A percentile compares a stretch with the other conserved stretches of the same genome.
Evolutionary conservation across 2,888 invertebrate genomes (phyloP).

Genomic region (Clanis bilineata): DNA sequence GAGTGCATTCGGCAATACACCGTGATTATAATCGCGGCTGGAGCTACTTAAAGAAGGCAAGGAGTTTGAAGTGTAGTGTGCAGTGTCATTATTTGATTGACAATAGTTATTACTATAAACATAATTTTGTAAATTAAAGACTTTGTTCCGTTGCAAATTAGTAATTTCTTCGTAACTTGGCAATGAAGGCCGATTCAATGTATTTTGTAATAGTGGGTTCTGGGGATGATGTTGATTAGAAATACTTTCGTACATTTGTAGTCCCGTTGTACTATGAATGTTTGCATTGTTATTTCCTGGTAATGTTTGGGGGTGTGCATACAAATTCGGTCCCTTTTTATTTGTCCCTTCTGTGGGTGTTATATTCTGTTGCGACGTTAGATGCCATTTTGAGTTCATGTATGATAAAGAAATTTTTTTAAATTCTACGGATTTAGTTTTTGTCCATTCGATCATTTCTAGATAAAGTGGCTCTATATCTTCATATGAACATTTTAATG

Average conservation of each 20-base stretch:
- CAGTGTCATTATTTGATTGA: not conserved
- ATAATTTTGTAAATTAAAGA: not conserved
- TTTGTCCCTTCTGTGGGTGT: not conserved
- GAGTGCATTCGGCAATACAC: not conserved
- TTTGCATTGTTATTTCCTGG: not conserved
- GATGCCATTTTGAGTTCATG: not conserved
- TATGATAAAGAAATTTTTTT: not conserved
- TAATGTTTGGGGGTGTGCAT: not conserved
- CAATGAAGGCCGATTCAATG: not conserved
- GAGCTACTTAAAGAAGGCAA: not conserved
- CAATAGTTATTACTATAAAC: not conserved
- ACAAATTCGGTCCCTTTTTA: too few relatives aligned
- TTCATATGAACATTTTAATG: constrained; percentile 20
- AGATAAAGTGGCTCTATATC: constrained; percentile 32
- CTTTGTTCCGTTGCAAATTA: not conserved
- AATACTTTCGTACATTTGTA: not conserved
- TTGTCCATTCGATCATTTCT: constrained; percentile 45
- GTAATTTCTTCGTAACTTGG: not conserved
- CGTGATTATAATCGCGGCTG: not conserved
- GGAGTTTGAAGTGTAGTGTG: too few relatives aligned
- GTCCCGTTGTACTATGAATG: not conserved
- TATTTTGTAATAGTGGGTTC: not conserved
- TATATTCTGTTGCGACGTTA: not conserved
- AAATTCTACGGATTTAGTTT: constrained; percentile 22
- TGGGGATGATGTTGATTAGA: too few relatives aligned